phyloP scores from a whole-genome alignment of 2,797 vertebrate genomes.

The Coluber constrictor region DNA sequence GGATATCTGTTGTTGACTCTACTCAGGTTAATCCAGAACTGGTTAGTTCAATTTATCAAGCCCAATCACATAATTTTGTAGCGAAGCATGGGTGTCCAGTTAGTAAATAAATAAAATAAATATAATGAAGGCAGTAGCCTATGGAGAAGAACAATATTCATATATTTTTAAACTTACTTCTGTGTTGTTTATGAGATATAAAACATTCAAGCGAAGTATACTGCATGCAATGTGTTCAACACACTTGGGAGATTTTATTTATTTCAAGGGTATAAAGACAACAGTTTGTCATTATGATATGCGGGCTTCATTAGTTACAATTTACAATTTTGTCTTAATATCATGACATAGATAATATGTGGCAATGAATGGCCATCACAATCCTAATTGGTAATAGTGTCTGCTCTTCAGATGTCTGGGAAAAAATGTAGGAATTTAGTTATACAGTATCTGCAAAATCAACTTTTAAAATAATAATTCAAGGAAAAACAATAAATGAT shows the following conservation, averaged over 20 bases:
- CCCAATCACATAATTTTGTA: too few relatives aligned
- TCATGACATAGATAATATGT: background rate
- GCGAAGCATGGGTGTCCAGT: too few relatives aligned
- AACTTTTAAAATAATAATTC: slow-evolving; percentile 8
- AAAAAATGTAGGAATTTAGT: slow-evolving; percentile 31
- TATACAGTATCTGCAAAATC: slow-evolving; percentile 12
- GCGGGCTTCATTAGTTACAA: slow-evolving; percentile 30
- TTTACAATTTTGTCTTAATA: background rate
- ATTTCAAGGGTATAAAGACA: background rate
- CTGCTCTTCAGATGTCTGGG: slow-evolving; percentile 26
- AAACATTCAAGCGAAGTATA: slow-evolving; percentile 7
- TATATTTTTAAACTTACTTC: background rate
- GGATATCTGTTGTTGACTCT: too few relatives aligned
- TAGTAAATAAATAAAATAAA: background rate
- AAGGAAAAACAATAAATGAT: slow-evolving; percentile 6
- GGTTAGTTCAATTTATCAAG: too few relatives aligned
- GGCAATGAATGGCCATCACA: slow-evolving; percentile 27
- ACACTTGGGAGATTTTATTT: background rate
- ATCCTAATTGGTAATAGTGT: slow-evolving; percentile 24
- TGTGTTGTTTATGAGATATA: background rate
- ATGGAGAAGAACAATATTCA: background rate
- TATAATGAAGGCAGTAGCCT: background rate
- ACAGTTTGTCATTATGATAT: slow-evolving; percentile 26
- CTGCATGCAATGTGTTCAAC: background rate
- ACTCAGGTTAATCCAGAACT: too few relatives aligned